phyloP scores from a whole-genome alignment of 2,888 invertebrate species.

The Eupithecia abbreviata region DNA sequence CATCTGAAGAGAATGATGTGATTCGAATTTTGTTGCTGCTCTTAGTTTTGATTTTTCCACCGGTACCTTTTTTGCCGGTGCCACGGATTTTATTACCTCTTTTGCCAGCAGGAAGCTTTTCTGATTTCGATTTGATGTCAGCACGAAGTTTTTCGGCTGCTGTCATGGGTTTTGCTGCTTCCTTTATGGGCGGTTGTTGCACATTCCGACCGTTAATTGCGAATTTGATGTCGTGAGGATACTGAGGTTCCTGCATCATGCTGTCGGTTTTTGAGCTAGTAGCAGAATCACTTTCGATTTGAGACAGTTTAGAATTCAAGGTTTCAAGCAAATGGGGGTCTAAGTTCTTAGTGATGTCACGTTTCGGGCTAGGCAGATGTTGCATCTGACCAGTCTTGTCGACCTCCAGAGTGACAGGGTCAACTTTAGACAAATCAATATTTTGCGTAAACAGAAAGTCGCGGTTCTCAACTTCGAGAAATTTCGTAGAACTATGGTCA shows the following conservation, averaged over 20 bases:
- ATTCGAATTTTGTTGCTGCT: constrained; percentile 88
- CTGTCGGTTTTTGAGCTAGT: constrained; percentile 90
- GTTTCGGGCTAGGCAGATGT: constrained; percentile 87
- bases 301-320: constrained; percentile 88
- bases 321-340: constrained; percentile 88
- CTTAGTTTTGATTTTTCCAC: constrained; percentile 84
- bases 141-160: constrained; percentile 80
- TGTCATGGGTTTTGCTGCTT: constrained; percentile 68
- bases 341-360: constrained; percentile 87
- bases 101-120: constrained; percentile 85
- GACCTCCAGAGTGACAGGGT: constrained; percentile 88
- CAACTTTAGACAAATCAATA: constrained; percentile 89
- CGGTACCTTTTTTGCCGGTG: constrained; percentile 82
- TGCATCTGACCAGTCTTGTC: constrained; percentile 86
- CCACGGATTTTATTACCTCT: constrained; percentile 85
- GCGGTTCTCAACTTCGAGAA: constrained; percentile 81
- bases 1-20: constrained; percentile 90
- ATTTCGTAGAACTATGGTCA: constrained; percentile 69
- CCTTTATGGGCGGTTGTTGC: constrained; percentile 73
- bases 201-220: constrained; percentile 77
- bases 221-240: constrained; percentile 81
- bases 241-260: constrained; percentile 83
- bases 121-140: constrained; percentile 83
- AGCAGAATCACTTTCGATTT: constrained; percentile 90
- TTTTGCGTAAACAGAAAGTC: constrained; percentile 90